phyloP scores from a whole-genome alignment of 2,888 invertebrate species.

The Aporophyla lueneburgensis region DNA sequence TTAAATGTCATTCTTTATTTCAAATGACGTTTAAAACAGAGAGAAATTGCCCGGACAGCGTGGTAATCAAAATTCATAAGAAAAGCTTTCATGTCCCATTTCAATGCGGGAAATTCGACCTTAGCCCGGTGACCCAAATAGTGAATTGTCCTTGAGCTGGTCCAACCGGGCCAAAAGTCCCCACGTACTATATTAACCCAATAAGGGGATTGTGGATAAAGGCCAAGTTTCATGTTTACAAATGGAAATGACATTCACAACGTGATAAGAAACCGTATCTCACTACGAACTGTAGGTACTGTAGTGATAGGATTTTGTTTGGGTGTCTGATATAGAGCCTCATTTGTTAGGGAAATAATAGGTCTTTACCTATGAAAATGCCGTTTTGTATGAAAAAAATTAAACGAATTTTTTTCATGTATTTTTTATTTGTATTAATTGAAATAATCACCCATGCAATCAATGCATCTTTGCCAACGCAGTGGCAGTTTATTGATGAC shows the following conservation, averaged over 20 bases:
- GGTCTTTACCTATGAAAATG: too few relatives aligned
- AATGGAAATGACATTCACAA: constrained; percentile 31
- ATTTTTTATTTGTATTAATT: too few relatives aligned
- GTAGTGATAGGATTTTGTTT: constrained; percentile 27
- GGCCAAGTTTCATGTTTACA: constrained; percentile 30
- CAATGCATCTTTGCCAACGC: too few relatives aligned
- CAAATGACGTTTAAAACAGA: not conserved
- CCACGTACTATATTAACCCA: constrained; percentile 31
- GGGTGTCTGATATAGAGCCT: not conserved
- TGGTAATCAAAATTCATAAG: not conserved
- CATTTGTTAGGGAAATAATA: constrained; percentile 10
- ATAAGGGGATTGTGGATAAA: constrained; percentile 44
- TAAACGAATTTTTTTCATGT: too few relatives aligned
- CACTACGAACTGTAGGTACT: not conserved
- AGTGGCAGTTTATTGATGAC: too few relatives aligned
- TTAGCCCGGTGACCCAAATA: constrained; percentile 62
- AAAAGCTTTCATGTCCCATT: constrained; percentile 21
- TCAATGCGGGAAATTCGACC: constrained; percentile 36
- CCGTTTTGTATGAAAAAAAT: too few relatives aligned
- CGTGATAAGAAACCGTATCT: constrained; percentile 38
- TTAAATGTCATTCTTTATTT: not conserved
- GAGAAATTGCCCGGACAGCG: not conserved
- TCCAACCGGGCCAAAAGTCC: constrained; percentile 14
- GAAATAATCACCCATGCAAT: too few relatives aligned
- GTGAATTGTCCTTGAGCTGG: constrained; percentile 39